Conservation (phyloP, 2,797 vertebrate genomes). For the Enteromius treurensis region DNA sequence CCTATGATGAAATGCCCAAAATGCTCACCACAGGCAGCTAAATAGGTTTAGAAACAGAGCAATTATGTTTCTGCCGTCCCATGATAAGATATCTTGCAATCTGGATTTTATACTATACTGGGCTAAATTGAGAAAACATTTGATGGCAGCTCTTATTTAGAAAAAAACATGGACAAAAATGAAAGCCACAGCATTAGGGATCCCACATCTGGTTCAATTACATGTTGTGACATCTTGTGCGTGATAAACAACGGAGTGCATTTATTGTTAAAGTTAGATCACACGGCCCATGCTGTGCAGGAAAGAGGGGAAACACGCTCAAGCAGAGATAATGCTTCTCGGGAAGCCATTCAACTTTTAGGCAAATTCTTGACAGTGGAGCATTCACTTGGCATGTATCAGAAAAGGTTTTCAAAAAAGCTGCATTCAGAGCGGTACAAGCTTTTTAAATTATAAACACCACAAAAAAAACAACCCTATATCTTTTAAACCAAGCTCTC, state of each 20-base stretch:
- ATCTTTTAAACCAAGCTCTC: background rate
- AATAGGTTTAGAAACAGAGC: background rate
- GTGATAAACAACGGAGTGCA: slow-evolving; percentile 2
- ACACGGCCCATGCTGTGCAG: background rate
- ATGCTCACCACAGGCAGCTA: background rate
- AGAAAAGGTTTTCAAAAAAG: slow-evolving; percentile 25
- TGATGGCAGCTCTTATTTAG: background rate
- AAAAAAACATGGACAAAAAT: background rate
- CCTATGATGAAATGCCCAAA: background rate
- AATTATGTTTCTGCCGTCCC: background rate
- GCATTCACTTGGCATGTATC: slow-evolving; percentile 9
- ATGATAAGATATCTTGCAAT: background rate
- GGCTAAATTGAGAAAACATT: slow-evolving; percentile 5
- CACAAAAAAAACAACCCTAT: background rate
- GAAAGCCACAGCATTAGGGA: background rate
- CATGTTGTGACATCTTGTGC: slow-evolving; percentile 24
- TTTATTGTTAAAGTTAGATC: slow-evolving; percentile 32
- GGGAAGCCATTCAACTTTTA: slow-evolving; percentile 46
- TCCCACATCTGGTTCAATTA: background rate
- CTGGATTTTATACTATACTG: background rate
- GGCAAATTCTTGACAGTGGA: slow-evolving; percentile 28
- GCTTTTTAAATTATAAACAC: slow-evolving; percentile 21
- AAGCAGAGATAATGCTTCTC: slow-evolving; percentile 15
- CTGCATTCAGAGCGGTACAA: background rate
- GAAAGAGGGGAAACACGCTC: background rate